Evolutionary conservation across 2,113 vertebrate species (phyloP).

Genomic region (Amblyopsis rosae): DNA sequence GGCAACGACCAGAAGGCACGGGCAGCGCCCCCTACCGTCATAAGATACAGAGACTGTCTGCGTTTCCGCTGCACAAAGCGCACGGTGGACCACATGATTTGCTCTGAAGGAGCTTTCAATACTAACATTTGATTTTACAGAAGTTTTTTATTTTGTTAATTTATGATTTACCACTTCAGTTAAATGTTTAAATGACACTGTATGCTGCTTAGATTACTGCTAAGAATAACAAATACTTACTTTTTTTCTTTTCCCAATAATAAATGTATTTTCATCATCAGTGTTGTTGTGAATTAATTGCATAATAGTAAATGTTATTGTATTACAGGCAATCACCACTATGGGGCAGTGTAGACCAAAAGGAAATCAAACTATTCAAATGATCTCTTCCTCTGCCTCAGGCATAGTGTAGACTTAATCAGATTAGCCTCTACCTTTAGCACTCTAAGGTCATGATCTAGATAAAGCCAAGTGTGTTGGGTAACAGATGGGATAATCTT

Average conservation of each 20-base stretch:
- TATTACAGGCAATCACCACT: slow-evolving; percentile 11
- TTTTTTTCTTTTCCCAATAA: no score
- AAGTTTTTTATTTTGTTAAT: not conserved
- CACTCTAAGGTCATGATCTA: not conserved
- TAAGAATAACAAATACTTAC: no score
- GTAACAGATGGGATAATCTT: not conserved
- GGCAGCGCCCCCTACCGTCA: not conserved
- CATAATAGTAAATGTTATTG: not conserved
- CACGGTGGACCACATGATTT: not conserved
- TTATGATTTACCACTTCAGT: not conserved
- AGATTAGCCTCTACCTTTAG: slow-evolving; percentile 6
- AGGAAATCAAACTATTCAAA: not conserved
- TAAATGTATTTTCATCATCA: not conserved
- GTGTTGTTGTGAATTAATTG: no score
- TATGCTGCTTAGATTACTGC: no score
- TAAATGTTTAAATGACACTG: no score
- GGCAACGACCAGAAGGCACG: not conserved
- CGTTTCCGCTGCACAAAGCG: not conserved
- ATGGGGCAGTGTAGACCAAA: slow-evolving; percentile 19
- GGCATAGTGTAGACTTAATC: not conserved
- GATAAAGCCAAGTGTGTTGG: not conserved
- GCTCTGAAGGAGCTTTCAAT: slow-evolving; percentile 11
- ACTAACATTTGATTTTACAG: not conserved
- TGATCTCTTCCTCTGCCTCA: not conserved
- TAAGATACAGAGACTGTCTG: not conserved